A percentile compares a stretch with the other conserved stretches of the same genome.
These are phyloP conservation scores for Coelogynopora nodosa DNA, from an alignment of 2,888 invertebrate genomes.

Conservation along the genomic window DNA sequence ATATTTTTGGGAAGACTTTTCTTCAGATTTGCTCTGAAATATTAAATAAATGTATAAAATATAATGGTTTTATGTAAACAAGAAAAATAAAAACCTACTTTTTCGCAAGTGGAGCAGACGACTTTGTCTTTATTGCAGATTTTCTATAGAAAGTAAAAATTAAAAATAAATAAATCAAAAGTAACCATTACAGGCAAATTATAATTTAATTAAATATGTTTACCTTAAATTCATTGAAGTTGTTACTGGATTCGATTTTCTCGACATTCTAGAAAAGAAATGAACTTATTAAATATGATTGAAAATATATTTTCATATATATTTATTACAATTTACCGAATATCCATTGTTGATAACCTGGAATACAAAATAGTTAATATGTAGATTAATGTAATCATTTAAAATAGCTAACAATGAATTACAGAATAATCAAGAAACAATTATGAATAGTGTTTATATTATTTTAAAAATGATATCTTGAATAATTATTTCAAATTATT, in stretches of 20 bases:
- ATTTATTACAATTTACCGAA: neutral
- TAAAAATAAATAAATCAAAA: neutral
- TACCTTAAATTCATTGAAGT: slow-evolving; percentile 15
- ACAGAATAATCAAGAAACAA: no score
- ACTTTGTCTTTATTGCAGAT: neutral
- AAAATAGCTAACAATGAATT: no score
- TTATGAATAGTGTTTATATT: no score
- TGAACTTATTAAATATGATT: neutral
- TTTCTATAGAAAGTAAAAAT: neutral
- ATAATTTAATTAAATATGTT: neutral
- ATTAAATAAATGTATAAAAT: neutral
- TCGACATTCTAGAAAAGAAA: neutral
- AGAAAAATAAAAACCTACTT: neutral
- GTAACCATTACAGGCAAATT: neutral
- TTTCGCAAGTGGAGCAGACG: neutral
- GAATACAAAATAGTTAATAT: no score
- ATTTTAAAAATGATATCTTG: no score
- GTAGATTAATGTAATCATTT: no score
- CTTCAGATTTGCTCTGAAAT: neutral
- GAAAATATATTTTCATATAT: neutral
- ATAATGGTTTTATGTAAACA: neutral
- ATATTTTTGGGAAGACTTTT: neutral
- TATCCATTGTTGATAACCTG: neutral
- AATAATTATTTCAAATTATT: no score
- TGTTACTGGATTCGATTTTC: slow-evolving; percentile 3